A percentile compares a stretch with the other conserved stretches of the same genome.
Conservation (phyloP, 2,797 vertebrate species). For the Calcarius lapponicus region DNA sequence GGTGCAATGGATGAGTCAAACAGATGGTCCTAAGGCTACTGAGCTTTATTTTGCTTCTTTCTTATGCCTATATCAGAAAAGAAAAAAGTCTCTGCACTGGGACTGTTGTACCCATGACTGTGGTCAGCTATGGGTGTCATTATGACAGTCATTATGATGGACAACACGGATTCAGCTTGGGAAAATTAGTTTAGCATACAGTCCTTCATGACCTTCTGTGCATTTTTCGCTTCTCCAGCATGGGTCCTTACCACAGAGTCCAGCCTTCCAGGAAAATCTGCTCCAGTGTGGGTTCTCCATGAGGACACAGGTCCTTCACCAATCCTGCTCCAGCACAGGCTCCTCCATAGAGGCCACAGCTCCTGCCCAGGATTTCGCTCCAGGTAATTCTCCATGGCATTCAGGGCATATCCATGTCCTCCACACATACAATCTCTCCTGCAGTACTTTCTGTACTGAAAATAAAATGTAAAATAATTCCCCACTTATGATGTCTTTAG, state of each 20-base stretch:
- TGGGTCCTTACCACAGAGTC: fast-evolving
- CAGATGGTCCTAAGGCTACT: no score
- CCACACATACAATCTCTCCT: neutral
- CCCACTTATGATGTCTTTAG: neutral
- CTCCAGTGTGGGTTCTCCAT: neutral
- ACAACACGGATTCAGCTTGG: neutral
- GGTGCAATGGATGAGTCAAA: no score
- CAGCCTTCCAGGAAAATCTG: neutral
- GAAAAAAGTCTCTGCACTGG: no score
- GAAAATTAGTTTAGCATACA: neutral
- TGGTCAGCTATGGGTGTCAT: neutral
- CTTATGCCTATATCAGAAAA: no score
- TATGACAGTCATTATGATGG: neutral
- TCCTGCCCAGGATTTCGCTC: neutral
- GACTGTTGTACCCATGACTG: no score
- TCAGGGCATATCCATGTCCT: neutral
- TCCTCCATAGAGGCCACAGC: neutral
- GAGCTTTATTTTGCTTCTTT: no score
- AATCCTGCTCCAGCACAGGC: neutral
- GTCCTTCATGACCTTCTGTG: neutral
- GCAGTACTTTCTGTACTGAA: neutral
- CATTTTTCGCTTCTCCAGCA: neutral
- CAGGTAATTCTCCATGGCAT: fast-evolving
- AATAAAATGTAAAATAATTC: neutral
- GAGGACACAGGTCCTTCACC: neutral